Percentiles rank a stretch among this genome's conserved stretches.
phyloP scores from a whole-genome alignment of 2,888 invertebrate species.

The Hirtodrosophila duncani region DNA sequence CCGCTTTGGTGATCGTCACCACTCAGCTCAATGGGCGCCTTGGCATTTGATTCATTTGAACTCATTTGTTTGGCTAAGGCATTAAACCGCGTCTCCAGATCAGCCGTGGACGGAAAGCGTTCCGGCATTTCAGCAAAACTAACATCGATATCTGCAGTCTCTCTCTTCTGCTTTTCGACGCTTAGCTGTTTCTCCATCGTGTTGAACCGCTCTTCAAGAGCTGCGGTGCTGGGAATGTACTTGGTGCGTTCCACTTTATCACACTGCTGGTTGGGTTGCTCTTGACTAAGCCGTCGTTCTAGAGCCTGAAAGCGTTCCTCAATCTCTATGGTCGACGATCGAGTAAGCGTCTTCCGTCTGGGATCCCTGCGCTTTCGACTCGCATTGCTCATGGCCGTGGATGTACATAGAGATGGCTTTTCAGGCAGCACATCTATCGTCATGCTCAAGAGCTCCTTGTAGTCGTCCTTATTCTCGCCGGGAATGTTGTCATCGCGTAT shows the following conservation, averaged over 20 bases:
- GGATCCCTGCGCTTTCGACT: constrained; percentile 66
- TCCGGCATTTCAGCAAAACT: constrained; percentile 35
- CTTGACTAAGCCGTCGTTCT: constrained; percentile 61
- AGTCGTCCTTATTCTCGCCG: constrained; percentile 62
- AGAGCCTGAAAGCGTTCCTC: constrained; percentile 64
- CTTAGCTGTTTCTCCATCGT: constrained; percentile 51
- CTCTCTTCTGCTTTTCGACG: constrained; percentile 40
- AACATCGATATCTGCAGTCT: not conserved
- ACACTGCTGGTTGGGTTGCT: constrained; percentile 26
- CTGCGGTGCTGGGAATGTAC: constrained; percentile 65
- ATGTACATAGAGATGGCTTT: constrained; percentile 11
- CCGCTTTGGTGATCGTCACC: constrained; percentile 21
- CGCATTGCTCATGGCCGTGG: constrained; percentile 23
- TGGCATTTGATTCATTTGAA: constrained; percentile 40
- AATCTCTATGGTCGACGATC: constrained; percentile 69
- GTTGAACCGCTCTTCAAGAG: constrained; percentile 48
- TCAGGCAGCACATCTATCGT: constrained; percentile 55
- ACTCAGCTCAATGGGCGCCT: constrained; percentile 44
- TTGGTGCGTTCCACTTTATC: constrained; percentile 26
- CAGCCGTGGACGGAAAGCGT: constrained; percentile 59
- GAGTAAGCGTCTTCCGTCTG: constrained; percentile 63
- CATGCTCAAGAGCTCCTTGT: constrained; percentile 54
- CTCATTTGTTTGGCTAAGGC: constrained; percentile 54
- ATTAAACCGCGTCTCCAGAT: constrained; percentile 56
- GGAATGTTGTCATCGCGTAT: constrained; percentile 59